Conservation (phyloP, 2,113 vertebrate species). For the Stegastes partitus region DNA sequence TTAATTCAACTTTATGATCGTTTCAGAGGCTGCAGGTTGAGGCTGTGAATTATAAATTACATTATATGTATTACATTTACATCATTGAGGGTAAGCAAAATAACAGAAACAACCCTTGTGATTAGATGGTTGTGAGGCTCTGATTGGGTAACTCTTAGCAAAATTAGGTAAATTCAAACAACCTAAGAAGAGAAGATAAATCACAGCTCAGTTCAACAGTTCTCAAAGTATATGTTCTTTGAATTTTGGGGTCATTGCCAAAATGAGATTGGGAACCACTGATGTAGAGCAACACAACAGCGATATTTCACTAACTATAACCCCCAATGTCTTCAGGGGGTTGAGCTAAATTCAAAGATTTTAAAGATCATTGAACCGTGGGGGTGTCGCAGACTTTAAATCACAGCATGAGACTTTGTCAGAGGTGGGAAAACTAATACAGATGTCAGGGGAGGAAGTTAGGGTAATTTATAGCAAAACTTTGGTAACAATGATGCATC, state of each 20-base stretch:
- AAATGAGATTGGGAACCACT: conserved; percentile 2
- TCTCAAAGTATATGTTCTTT: background rate
- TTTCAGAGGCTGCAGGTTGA: too few species aligned
- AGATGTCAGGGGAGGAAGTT: conserved; percentile 23
- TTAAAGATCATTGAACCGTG: conserved; percentile 9
- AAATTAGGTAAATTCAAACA: background rate
- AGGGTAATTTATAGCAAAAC: conserved; percentile 19
- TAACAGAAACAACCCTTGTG: too few species aligned
- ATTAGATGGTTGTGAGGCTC: too few species aligned
- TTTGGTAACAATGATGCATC: conserved; percentile 20
- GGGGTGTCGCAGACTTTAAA: conserved; percentile 20
- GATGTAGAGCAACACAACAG: conserved; percentile 7
- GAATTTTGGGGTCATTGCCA: background rate
- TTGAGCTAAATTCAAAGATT: conserved; percentile 1
- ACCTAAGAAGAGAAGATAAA: background rate
- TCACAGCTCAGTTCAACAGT: background rate
- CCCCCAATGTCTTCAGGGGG: conserved; percentile 6
- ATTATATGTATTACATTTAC: too few species aligned
- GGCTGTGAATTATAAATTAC: too few species aligned
- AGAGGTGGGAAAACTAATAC: conserved; percentile 45
- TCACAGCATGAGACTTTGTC: conserved; percentile 38
- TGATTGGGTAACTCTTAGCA: too few species aligned
- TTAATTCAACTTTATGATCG: too few species aligned
- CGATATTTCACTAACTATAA: conserved; percentile 30
- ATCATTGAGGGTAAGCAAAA: too few species aligned